Conservation (phyloP, 2,888 invertebrate genomes). For the Plemyria rubiginata region DNA sequence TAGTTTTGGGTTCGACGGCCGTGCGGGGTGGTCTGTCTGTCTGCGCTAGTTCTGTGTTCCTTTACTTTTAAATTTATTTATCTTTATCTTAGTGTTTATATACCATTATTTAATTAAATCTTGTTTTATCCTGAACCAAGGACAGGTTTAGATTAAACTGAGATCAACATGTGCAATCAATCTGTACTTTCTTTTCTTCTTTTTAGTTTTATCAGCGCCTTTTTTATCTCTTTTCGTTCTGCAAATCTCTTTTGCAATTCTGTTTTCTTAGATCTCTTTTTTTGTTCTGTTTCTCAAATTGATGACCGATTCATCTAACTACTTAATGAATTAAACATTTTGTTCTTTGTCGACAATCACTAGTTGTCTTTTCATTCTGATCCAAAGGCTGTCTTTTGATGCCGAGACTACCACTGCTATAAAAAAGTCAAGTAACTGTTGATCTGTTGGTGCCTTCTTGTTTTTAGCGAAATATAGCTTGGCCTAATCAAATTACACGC, state of each 20-base stretch:
- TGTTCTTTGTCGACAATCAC: no score
- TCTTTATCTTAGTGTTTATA: slow-evolving; percentile 11
- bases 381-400: no score
- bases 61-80: slow-evolving; percentile 31
- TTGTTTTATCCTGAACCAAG: slow-evolving; percentile 11
- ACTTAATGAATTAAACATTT: no score
- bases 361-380: no score
- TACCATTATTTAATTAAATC: slow-evolving; percentile 8
- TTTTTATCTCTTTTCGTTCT: not conserved
- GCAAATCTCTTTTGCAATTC: no score
- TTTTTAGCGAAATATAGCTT: not conserved
- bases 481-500: slow-evolving; percentile 29
- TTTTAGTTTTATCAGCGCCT: not conserved
- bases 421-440: not conserved
- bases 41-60: slow-evolving; percentile 25
- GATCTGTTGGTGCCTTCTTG: not conserved
- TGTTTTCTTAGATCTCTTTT: no score
- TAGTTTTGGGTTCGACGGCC: slow-evolving; percentile 60
- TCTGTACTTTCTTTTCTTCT: slow-evolving; percentile 2
- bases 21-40: slow-evolving; percentile 58
- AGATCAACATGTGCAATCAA: slow-evolving; percentile 10
- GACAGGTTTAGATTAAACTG: slow-evolving; percentile 14
- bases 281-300: no score
- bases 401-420: not conserved
- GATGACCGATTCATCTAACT: no score